These are phyloP conservation scores for Embiotoca jacksoni DNA, from an alignment of 2,113 vertebrate genomes.

Conservation along the genomic window DNA sequence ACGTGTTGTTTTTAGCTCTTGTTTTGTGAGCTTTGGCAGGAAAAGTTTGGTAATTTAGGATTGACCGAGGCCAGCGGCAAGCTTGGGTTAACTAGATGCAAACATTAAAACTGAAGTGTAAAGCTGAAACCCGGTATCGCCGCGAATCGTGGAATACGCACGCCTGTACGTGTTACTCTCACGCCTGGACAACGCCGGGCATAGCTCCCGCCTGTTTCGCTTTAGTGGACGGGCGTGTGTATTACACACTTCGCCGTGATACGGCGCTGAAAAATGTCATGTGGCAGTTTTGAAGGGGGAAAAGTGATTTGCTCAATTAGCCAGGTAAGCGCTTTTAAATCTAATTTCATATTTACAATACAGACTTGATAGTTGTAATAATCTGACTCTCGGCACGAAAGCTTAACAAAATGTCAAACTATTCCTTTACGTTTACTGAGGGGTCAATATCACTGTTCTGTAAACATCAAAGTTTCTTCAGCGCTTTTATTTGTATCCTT, in stretches of 20 bases:
- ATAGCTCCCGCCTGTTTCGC: too few species aligned
- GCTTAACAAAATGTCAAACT: neutral
- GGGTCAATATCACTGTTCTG: conserved; percentile 46
- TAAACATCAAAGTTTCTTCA: conserved; percentile 55
- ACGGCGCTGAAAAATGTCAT: too few species aligned
- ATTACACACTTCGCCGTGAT: too few species aligned
- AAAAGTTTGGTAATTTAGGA: neutral
- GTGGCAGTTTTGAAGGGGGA: neutral
- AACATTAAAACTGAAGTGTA: neutral
- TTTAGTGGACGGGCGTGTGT: too few species aligned
- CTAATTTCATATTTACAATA: conserved; percentile 20
- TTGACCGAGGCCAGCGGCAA: neutral
- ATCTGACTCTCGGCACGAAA: conserved; percentile 6
- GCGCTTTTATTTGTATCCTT: conserved; percentile 71
- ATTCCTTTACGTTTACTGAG: conserved; percentile 29
- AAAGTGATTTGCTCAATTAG: neutral
- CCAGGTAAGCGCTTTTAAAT: conserved; percentile 6
- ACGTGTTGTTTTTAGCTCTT: neutral
- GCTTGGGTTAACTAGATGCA: neutral
- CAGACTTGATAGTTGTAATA: neutral
- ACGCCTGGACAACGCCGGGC: too few species aligned
- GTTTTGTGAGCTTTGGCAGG: neutral
- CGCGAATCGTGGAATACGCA: too few species aligned
- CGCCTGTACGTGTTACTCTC: too few species aligned
- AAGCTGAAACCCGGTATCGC: too few species aligned